Evolutionary conservation across 2,888 invertebrate genomes (phyloP), one percentile per base, ranked within the genome.

Genomic region (Neoscelio sp.): DNA sequence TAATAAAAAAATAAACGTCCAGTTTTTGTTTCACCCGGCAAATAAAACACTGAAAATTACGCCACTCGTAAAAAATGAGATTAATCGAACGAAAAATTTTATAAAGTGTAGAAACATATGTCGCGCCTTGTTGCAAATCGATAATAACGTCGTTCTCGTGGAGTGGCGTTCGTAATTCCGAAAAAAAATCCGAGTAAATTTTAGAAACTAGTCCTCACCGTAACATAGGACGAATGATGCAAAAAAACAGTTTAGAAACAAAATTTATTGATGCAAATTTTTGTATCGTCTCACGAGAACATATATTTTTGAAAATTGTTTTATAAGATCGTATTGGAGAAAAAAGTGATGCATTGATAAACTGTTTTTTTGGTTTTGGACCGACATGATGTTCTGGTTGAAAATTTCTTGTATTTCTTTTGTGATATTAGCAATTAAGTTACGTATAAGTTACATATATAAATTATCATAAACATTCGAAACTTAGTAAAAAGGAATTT

Each of bases 271-370:
- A 60, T 23, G 26, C 2, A 44, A 18, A 33, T n/a, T 17, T 42
- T 42, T 30, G 26, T 13, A 46, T 52, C 33, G 38, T 46, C 48
- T 65, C 52, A 40, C 7, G 20, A 52, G 30, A 20, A n/a, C 42
- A 68, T 70, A 60, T 70, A n/a, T n/a, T n/a, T 70, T 70, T 70
- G 48, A 26, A 60, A 58, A 58, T 60, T 58, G 17, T 60, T 60
- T 50, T 60, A 2, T 13, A 58, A 17, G 33, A 23, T 8, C 33
- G 18, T 10, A 26, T n/a, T 15, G n/a, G n/a, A n/a, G 15, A 10
- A n/a, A 35, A 3, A 4, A 5, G 8, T 28, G 28, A 28, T n/a
- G 7, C 28, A 7, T 28, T 28, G 13, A 46, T 26, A 23, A 35
- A 48, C 40, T 50, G 50, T 60, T 60, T 58, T 70, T 58, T 28